Evolutionary conservation across 2,113 vertebrate species (phyloP), one percentile per base, ranked within the genome.

Genomic region (Physeter macrocephalus): DNA sequence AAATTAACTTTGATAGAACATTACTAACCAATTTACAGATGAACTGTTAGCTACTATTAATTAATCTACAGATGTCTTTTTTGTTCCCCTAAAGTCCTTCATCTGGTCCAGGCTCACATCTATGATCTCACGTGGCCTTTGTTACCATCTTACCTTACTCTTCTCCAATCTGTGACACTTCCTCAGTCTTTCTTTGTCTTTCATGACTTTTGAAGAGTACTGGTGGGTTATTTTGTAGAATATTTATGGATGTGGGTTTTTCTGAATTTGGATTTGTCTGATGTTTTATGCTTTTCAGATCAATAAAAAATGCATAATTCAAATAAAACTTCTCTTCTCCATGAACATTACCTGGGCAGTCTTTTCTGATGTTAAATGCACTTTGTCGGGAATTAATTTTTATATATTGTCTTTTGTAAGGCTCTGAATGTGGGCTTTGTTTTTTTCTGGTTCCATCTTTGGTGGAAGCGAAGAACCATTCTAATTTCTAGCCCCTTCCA

Each of bases 261-360:
- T 29, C 57, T 11, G 2, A 86, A 86, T 72, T 87, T 88, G 57
- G 20, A 1, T 85, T 83, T 85, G 46, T 80, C 36, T 93, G 39
- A 20, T 72, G 21, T 82, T 81, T 88, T 54, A n/a, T 62, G 41
- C 27, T 61, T 95, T 92, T 92, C 54, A n/a, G 36, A 87, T 49
- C 49, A 71, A 81, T 88, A 75, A 93, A 75, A 61, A 92, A 64
- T 61, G 29, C 1, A 3, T 54, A 41, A 87, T 72, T 64, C 25
- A 71, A 41, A 54, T 29, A 25, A 18, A 62, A 17, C 46, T 77
- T 72, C 77, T 80, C 54, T 23, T 1, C 41, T 41, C 20, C 10
- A 2, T 36, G n/a, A 8, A 39, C 17, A 61, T 67, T 66, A 20
- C 4, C 6, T 59, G 8, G 29, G 29, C 61, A 5, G 27, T 57